A percentile compares a stretch with the other conserved stretches of the same genome.
Conservation (phyloP, 2,797 vertebrate genomes). For the Macrochelys suwanniensis region DNA sequence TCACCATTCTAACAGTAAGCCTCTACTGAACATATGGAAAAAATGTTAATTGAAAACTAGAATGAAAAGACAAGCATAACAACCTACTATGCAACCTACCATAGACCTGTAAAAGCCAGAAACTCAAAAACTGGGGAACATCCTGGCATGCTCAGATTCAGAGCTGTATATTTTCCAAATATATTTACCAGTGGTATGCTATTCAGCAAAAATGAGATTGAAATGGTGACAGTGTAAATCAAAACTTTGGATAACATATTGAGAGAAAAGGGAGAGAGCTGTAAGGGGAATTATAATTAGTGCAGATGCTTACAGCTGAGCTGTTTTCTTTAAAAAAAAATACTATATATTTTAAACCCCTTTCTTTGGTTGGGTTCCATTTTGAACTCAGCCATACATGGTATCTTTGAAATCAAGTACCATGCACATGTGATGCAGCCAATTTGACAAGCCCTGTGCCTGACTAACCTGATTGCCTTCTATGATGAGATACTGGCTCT, state of each 20-base stretch:
- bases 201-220: not conserved
- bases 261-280: not conserved
- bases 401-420: not conserved
- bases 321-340: not conserved
- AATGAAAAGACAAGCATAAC: not conserved
- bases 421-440: not conserved
- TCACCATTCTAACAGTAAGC: not conserved
- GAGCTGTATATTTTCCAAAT: not conserved
- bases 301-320: not conserved
- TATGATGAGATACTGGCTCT: too few relatives aligned
- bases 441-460: conserved; percentile 32
- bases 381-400: not conserved
- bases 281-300: conserved; percentile 10
- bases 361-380: not conserved
- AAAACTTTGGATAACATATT: not conserved
- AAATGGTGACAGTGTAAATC: not conserved
- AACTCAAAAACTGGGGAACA: not conserved
- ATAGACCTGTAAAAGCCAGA: not conserved
- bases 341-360: not conserved
- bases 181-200: not conserved
- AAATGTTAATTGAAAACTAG: not conserved
- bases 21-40: not conserved
- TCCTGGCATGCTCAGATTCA: not conserved
- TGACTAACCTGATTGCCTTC: too few relatives aligned
- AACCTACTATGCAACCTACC: not conserved